Evolutionary conservation across 2,113 vertebrate species (phyloP).

Genomic region (Neolamprologus modestus): DNA sequence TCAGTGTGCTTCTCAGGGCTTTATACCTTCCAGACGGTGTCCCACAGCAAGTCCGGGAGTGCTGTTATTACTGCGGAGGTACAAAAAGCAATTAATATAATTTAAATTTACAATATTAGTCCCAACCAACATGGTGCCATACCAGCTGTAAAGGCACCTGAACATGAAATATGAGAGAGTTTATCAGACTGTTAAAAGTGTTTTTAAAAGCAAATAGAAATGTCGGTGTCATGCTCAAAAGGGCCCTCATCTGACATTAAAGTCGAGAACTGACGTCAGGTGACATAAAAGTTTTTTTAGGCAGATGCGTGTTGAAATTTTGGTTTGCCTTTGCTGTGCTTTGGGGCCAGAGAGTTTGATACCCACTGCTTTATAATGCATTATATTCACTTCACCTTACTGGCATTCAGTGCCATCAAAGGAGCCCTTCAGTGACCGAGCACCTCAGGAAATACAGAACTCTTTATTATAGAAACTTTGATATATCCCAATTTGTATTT

Average conservation of each 20-base stretch:
- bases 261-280: neutral
- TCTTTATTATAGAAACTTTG: neutral
- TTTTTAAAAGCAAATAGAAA: neutral
- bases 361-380: neutral
- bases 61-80: neutral
- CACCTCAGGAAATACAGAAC: neutral
- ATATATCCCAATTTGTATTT: neutral
- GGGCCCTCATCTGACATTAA: accelerated
- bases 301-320: neutral
- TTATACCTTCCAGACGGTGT: neutral
- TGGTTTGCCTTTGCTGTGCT: neutral
- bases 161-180: neutral
- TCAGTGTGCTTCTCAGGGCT: neutral
- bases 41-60: neutral
- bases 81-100: neutral
- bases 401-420: neutral
- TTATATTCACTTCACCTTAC: neutral
- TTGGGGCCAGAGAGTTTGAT: neutral
- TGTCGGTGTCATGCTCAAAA: neutral
- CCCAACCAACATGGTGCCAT: neutral
- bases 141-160: neutral
- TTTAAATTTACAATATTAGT: accelerated
- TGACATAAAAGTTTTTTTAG: accelerated
- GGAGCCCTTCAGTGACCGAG: neutral
- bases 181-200: neutral